These are phyloP conservation scores for Machimus rusticus DNA, from an alignment of 2,888 invertebrate species.

Conservation along the genomic window DNA sequence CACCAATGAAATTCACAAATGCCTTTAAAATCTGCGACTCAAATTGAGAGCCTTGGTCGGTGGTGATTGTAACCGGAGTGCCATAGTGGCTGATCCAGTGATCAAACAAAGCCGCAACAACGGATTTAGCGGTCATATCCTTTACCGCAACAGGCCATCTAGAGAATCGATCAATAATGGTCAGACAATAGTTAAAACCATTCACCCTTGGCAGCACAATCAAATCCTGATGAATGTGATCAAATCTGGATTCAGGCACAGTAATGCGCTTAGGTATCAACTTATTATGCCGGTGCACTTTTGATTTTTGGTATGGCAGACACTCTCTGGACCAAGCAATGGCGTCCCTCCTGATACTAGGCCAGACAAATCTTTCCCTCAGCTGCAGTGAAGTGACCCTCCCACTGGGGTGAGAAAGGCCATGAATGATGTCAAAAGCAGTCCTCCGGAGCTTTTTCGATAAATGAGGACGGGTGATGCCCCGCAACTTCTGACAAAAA, in stretches of 20 bases:
- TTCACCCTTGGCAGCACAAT: conserved; percentile 29
- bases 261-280: background rate
- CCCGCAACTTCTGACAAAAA: too few relatives aligned
- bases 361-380: background rate
- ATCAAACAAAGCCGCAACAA: conserved; percentile 29
- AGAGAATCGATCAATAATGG: conserved; percentile 6
- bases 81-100: conserved; percentile 33
- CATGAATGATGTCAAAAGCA: background rate
- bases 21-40: background rate
- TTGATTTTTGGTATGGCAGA: background rate
- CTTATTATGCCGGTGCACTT: too few relatives aligned
- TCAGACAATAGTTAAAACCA: conserved; percentile 6
- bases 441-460: background rate
- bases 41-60: conserved; percentile 43
- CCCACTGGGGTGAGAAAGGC: background rate
- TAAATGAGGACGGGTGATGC: too few relatives aligned
- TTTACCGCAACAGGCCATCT: conserved; percentile 36
- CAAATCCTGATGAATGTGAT: conserved; percentile 34
- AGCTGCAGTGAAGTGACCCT: background rate
- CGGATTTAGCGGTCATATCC: conserved; percentile 44
- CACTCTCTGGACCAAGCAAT: background rate
- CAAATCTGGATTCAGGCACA: conserved; percentile 39
- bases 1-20: background rate
- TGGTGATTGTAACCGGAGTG: conserved; percentile 27
- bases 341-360: background rate